These are phyloP conservation scores for Pasiphila rectangulata DNA, from an alignment of 2,888 invertebrate species.

Conservation along the genomic window DNA sequence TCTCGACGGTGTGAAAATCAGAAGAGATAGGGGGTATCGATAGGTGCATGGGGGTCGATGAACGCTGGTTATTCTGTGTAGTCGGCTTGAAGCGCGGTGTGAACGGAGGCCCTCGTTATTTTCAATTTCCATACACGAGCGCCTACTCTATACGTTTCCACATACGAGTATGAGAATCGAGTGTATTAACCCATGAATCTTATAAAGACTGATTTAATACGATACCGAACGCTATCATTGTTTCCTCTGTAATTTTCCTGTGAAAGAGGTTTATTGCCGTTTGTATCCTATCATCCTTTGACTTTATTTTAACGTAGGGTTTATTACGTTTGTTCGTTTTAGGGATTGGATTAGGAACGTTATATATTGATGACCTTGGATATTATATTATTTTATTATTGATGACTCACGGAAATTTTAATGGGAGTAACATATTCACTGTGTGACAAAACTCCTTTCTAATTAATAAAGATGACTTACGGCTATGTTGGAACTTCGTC, in stretches of 20 bases:
- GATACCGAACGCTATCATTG: slow-evolving; percentile 45
- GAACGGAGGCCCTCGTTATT: slow-evolving; percentile 78
- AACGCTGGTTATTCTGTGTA: slow-evolving; percentile 61
- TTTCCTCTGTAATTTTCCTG: slow-evolving; percentile 44
- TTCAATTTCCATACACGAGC: slow-evolving; percentile 79
- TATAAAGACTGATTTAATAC: slow-evolving; percentile 72
- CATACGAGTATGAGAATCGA: slow-evolving; percentile 64
- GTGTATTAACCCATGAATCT: slow-evolving; percentile 77
- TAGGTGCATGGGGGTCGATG: slow-evolving; percentile 59
- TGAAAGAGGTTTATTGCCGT: slow-evolving; percentile 39
- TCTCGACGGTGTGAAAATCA: slow-evolving; percentile 55
- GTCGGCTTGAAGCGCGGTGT: slow-evolving; percentile 72
- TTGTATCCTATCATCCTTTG: slow-evolving; percentile 33
- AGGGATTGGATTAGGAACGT: slow-evolving; percentile 32
- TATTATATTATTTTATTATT: too few species aligned
- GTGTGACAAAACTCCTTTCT: too few species aligned
- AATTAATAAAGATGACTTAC: too few species aligned
- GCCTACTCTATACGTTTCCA: slow-evolving; percentile 68
- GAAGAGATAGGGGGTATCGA: slow-evolving; percentile 59
- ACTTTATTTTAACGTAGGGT: slow-evolving; percentile 32
- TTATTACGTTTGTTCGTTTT: slow-evolving; percentile 32
- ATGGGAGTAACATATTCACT: too few species aligned
- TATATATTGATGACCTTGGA: too few species aligned
- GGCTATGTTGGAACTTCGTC: too few species aligned
- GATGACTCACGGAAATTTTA: too few species aligned